These are phyloP conservation scores for Melanocharis versteri DNA, from an alignment of 2,113 vertebrate species.

Conservation along the genomic window DNA sequence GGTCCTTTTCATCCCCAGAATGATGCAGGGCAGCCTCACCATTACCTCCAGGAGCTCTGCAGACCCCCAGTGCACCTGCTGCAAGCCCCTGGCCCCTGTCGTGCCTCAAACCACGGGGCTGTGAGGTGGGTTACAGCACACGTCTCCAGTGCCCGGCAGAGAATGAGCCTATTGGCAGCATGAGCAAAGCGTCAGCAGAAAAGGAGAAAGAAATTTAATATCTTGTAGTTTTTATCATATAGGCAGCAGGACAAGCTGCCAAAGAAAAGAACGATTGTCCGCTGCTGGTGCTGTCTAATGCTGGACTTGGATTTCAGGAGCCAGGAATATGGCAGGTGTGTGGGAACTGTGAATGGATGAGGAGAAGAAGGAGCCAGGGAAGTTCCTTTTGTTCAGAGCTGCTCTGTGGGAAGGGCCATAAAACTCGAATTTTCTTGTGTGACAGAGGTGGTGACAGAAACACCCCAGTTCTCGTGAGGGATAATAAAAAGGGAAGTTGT, in stretches of 20 bases:
- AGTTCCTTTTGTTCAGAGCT: not conserved
- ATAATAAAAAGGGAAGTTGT: not conserved
- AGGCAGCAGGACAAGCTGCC: not conserved
- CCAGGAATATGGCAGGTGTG: not conserved
- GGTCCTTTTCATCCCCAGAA: not conserved
- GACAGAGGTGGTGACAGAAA: not conserved
- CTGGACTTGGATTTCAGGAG: not conserved
- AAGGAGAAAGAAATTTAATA: not conserved
- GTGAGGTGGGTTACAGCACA: not conserved
- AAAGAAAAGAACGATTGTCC: not conserved
- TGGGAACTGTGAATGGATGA: not conserved
- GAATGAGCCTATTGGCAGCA: not conserved
- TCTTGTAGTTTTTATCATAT: not conserved
- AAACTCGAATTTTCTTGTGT: not conserved
- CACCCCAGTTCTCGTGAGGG: not conserved
- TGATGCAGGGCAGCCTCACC: not conserved
- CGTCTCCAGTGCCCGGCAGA: accelerated
- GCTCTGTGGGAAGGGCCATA: not conserved
- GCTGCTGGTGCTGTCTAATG: not conserved
- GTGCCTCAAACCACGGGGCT: accelerated
- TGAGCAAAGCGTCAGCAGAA: accelerated
- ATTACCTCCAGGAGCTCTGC: not conserved
- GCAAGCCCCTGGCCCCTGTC: not conserved
- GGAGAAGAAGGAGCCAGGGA: not conserved
- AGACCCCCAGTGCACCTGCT: not conserved